These are phyloP conservation scores for Oryctes rhinoceros DNA, from an alignment of 1,140 invertebrate genomes.

Conservation along the genomic window DNA sequence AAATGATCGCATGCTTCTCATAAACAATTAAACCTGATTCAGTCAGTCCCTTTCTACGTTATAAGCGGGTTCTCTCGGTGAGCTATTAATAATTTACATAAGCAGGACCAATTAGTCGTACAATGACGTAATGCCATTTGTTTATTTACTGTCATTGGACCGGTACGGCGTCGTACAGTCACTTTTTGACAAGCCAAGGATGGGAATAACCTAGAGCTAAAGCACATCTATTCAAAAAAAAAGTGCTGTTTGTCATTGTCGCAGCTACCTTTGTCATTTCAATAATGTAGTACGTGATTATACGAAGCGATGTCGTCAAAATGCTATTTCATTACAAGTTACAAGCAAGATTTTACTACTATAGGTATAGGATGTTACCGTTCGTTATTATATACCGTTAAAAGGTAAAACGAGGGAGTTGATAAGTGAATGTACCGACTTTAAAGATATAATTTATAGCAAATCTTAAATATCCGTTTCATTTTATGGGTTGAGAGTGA, in stretches of 20 bases:
- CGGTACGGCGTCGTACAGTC: constrained; percentile 5
- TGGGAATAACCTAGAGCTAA: constrained; percentile 39
- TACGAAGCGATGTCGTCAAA: not conserved
- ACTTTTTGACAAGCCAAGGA: constrained; percentile 43
- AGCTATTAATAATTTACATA: constrained; percentile 41
- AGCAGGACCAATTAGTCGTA: constrained; percentile 39
- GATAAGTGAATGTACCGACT: not conserved
- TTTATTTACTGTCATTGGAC: constrained; percentile 41
- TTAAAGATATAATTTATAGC: constrained; percentile 19
- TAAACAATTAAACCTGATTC: constrained; percentile 32
- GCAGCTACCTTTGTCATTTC: constrained; percentile 4
- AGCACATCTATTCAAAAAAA: constrained; percentile 21
- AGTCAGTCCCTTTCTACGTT: constrained; percentile 34
- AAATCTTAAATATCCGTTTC: constrained; percentile 5
- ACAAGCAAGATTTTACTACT: not conserved
- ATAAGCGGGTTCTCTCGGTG: not conserved
- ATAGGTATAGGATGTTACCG: not conserved
- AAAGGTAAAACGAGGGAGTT: not conserved
- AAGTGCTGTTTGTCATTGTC: constrained; percentile 16
- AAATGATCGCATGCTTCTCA: constrained; percentile 21
- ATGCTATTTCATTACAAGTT: not conserved
- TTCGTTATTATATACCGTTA: not conserved
- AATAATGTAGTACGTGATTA: too few relatives aligned
- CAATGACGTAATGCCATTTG: constrained; percentile 40
- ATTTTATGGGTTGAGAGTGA: not conserved